Evolutionary conservation across 2,113 vertebrate genomes (phyloP), one percentile per base, ranked within the genome.

Genomic region (Glaucomys volans): DNA sequence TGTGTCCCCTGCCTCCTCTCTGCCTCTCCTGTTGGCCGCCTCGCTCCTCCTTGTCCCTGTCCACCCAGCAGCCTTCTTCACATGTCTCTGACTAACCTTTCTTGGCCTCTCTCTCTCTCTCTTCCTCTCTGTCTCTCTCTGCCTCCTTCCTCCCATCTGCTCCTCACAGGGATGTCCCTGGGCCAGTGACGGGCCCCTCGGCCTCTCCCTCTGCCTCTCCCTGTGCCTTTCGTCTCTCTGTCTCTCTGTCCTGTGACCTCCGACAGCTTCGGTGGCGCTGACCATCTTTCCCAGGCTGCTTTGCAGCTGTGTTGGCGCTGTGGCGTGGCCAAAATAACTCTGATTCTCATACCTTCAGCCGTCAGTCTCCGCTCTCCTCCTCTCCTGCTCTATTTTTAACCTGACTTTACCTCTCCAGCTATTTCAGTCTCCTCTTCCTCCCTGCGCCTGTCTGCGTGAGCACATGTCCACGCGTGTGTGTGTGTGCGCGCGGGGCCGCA

Each of bases 401-500:
- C 85, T 97, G 24, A 89, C 88, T 98, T 99, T 98, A 96, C 97
- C 96, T 98, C 98, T 98, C 96, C 98, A 99, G 98, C 98, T 98
- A 42, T 98, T 97, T 97, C 83, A 8, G 94, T 75, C 97, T 98
- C 96, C 95, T 98, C 87, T 88, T 92, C 96, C 96, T 96, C 86
- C 94, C 91, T 7, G 72, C 76, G 95, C 96, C 96, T 87, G 95
- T 97, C 96, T 94, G 90, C n/a, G 82, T 81, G 88, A 94, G 91
- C 97, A 98, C 95, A 24, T 97, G 93, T 96, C 93, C n/a, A 0
- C 4, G 22, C 0, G 82, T 42, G 59, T 42, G 66, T n/a, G 66
- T 7, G 8, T 9, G 28, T 16, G 20, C 20, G 71, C 40, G 47
- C 1, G 13, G 35, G 8, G 26, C 40, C 1, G 2, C 2, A 18